Evolutionary conservation across 2,888 invertebrate genomes (phyloP).

Genomic region (Drosophila tanythrix): DNA sequence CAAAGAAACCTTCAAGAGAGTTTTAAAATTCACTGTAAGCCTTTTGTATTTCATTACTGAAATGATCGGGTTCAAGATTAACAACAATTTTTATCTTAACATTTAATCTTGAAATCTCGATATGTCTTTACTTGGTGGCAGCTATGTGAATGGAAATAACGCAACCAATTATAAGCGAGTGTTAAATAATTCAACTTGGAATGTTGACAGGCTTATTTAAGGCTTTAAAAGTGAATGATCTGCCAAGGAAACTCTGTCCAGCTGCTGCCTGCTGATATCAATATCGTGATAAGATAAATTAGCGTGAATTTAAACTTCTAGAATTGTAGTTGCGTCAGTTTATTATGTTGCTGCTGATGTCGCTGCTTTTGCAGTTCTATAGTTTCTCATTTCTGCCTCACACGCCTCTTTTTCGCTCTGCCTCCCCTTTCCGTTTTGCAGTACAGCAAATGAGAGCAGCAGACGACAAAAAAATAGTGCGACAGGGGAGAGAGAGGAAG

Average conservation of each 20-base stretch:
- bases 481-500: conserved; percentile 2
- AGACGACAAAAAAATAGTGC: conserved; percentile 19
- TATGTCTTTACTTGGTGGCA: conserved; percentile 5
- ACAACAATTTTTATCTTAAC: conserved; percentile 4
- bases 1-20: conserved; percentile 53
- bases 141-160: neutral
- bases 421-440: conserved; percentile 6
- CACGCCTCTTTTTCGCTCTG: conserved; percentile 4
- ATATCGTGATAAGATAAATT: conserved; percentile 65
- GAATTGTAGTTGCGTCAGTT: conserved; percentile 45
- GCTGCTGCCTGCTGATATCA: conserved; percentile 40
- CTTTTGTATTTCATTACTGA: conserved; percentile 31
- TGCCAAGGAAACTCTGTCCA: neutral
- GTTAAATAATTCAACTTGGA: conserved; percentile 2
- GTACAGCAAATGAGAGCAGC: conserved; percentile 25
- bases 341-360: conserved; percentile 28
- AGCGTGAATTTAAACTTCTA: conserved; percentile 32
- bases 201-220: conserved; percentile 16
- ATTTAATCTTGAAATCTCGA: conserved; percentile 5
- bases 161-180: neutral
- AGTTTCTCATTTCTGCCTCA: conserved; percentile 52
- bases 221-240: conserved; percentile 16
- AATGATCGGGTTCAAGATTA: conserved; percentile 42
- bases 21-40: conserved; percentile 53
- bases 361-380: conserved; percentile 65